phyloP scores from a whole-genome alignment of 2,113 vertebrate species.

The Picathartes gymnocephalus region DNA sequence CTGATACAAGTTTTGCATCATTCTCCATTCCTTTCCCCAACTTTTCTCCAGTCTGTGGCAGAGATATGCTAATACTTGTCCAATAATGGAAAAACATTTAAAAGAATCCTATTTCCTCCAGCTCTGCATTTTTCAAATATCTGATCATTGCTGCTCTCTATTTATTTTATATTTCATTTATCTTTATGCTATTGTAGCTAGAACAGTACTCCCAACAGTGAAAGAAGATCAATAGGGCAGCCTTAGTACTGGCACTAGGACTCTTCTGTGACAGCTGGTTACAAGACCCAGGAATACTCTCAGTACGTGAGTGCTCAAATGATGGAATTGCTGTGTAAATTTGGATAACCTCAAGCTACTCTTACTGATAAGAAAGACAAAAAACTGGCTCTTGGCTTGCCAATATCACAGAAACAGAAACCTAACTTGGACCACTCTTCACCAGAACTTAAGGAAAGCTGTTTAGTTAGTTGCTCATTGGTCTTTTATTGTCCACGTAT shows the following conservation, averaged over 20 bases:
- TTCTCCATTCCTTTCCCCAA: background rate
- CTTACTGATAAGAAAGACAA: background rate
- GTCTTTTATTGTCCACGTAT: background rate
- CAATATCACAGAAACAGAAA: background rate
- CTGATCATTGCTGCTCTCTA: background rate
- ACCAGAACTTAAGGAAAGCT: background rate
- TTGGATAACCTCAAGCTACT: background rate
- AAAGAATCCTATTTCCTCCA: background rate
- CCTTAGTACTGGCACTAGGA: background rate
- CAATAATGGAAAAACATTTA: background rate
- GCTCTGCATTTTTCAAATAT: background rate
- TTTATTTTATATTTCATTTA: background rate
- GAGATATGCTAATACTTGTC: background rate
- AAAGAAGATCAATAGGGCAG: background rate
- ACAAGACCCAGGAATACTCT: background rate
- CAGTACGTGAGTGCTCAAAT: background rate
- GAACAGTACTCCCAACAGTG: background rate
- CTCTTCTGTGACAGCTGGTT: background rate
- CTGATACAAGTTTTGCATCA: background rate
- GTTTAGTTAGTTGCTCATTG: background rate
- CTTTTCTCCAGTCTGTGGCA: background rate
- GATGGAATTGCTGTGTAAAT: background rate
- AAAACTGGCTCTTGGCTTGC: background rate
- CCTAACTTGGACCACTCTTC: background rate
- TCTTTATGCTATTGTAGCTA: background rate